phyloP scores from a whole-genome alignment of 2,888 invertebrate species.

The Pelosia muscerda region DNA sequence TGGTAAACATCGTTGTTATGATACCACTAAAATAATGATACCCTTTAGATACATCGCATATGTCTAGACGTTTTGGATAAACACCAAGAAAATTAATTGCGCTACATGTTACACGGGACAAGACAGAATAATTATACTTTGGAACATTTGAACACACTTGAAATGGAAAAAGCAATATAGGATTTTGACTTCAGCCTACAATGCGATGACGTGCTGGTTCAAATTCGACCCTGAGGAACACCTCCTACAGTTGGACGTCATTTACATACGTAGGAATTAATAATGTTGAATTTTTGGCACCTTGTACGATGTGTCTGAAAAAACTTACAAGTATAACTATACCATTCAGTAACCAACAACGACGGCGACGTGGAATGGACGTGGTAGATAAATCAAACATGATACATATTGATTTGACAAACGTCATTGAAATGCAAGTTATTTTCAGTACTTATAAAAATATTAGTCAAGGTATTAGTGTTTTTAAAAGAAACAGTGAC shows the following conservation, averaged over 20 bases:
- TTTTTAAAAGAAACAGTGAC: no score
- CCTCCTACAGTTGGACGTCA: not conserved
- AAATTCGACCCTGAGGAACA: not conserved
- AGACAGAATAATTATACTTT: slow-evolving; percentile 22
- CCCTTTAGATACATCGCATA: slow-evolving; percentile 40
- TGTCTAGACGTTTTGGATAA: slow-evolving; percentile 49
- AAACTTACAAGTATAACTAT: not conserved
- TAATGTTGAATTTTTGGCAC: not conserved
- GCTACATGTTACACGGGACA: slow-evolving; percentile 28
- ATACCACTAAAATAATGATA: slow-evolving; percentile 47
- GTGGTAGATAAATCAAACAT: not conserved
- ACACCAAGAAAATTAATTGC: slow-evolving; percentile 51
- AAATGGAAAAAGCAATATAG: not conserved
- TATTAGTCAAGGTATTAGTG: not conserved
- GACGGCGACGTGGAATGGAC: not conserved
- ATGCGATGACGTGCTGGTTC: not conserved
- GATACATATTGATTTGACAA: not conserved
- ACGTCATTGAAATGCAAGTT: not conserved
- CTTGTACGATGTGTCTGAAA: not conserved
- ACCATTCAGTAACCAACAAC: not conserved
- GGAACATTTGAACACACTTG: not conserved
- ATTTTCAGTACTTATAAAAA: not conserved
- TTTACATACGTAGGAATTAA: not conserved
- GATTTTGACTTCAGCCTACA: not conserved
- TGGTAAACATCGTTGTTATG: slow-evolving; percentile 56